Conservation (phyloP, 2,888 invertebrate genomes). For the Abrostola triplasia region DNA sequence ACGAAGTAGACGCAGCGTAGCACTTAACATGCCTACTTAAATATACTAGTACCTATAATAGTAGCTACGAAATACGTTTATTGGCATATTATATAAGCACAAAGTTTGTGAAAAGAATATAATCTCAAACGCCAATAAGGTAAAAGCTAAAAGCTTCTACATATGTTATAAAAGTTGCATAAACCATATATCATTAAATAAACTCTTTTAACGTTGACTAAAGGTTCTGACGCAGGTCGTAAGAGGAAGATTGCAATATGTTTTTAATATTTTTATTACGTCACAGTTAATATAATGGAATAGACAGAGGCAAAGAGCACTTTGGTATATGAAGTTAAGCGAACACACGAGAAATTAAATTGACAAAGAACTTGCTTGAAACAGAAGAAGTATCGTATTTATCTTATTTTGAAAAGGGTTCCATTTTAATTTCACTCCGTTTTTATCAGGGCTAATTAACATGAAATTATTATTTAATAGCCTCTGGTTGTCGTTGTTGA, state of each 20-base stretch:
- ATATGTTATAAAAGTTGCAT: constrained; percentile 4
- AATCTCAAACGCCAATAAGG: constrained; percentile 3
- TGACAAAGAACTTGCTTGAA: constrained; percentile 62
- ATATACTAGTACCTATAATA: neutral
- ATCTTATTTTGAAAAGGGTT: constrained; percentile 9
- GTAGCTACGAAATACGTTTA: neutral
- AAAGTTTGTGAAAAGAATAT: neutral
- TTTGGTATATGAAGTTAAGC: constrained; percentile 37
- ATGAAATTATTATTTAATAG: constrained; percentile 5
- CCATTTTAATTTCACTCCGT: constrained; percentile 17
- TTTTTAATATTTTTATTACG: constrained; percentile 63
- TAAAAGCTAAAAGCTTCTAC: constrained; percentile 9
- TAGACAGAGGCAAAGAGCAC: constrained; percentile 56
- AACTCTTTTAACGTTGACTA: constrained; percentile 23
- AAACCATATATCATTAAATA: constrained; percentile 17
- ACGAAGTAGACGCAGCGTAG: too few species aligned
- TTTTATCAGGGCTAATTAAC: constrained; percentile 21
- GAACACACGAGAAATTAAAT: constrained; percentile 61
- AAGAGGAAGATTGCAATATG: constrained; percentile 64
- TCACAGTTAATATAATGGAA: constrained; percentile 62
- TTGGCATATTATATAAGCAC: neutral
- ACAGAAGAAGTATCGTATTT: constrained; percentile 24
- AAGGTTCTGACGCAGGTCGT: constrained; percentile 30
- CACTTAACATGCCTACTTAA: neutral
- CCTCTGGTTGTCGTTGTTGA: constrained; percentile 2